Percentiles rank a stretch among this genome's conserved stretches.
Evolutionary conservation across 2,888 invertebrate species (phyloP).

Genomic region (Endotricha flammealis): DNA sequence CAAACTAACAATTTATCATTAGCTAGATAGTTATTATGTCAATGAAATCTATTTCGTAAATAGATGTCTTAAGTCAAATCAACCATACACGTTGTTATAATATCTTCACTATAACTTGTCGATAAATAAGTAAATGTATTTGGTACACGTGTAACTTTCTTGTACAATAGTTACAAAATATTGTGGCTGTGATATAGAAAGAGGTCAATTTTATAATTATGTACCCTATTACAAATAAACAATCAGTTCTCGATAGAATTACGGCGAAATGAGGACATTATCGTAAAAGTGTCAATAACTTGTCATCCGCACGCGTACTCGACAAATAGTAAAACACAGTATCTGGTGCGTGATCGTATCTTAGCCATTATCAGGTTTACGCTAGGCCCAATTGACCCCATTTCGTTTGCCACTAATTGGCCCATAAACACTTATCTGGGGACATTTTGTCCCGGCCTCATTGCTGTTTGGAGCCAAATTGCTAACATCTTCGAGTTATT

Average conservation of each 20-base stretch:
- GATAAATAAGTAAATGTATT: too few relatives aligned
- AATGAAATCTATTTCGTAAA: too few relatives aligned
- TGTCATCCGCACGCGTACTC: conserved; percentile 12
- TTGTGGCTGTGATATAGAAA: too few relatives aligned
- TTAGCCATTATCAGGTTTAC: conserved; percentile 50
- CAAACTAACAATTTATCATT: too few relatives aligned
- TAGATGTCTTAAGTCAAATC: too few relatives aligned
- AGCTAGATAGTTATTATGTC: too few relatives aligned
- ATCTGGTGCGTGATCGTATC: conserved; percentile 36
- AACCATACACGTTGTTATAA: too few relatives aligned
- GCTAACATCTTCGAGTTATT: conserved; percentile 43
- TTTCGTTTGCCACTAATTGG: conserved; percentile 61
- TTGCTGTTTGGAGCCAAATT: conserved; percentile 47
- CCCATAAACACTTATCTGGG: conserved; percentile 64
- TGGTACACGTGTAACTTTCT: too few relatives aligned
- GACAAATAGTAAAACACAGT: conserved; percentile 24
- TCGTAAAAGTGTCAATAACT: conserved; percentile 8
- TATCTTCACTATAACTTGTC: too few relatives aligned
- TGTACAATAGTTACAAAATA: too few relatives aligned
- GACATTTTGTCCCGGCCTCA: conserved; percentile 45
- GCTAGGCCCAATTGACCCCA: conserved; percentile 45
- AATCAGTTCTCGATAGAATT: background rate
- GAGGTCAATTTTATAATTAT: too few relatives aligned
- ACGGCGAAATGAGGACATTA: conserved; percentile 1
- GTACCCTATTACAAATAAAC: too few relatives aligned